These are phyloP conservation scores for Hylomyscus alleni DNA, from an alignment of 2,797 vertebrate species.

Conservation along the genomic window DNA sequence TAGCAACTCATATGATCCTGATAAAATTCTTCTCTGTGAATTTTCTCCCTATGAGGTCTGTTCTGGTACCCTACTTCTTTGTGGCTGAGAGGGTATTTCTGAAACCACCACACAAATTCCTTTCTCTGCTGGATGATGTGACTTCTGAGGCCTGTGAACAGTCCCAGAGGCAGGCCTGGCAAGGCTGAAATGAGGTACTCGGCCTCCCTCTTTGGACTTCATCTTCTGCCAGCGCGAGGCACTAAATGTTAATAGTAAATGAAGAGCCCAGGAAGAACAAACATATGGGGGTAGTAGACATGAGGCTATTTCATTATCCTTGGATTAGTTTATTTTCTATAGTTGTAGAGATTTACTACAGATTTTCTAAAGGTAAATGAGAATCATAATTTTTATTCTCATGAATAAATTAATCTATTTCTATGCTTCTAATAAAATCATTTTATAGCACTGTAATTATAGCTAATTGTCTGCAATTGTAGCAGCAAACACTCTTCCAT, in stretches of 20 bases:
- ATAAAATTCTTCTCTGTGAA: not conserved
- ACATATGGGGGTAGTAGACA: not conserved
- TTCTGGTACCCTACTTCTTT: not conserved
- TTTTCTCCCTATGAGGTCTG: too few species aligned
- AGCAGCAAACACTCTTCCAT: slow-evolving; percentile 41
- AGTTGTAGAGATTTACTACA: not conserved
- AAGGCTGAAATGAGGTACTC: not conserved
- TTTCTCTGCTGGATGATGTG: not conserved
- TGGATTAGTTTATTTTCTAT: slow-evolving; percentile 8
- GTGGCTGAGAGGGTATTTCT: not conserved
- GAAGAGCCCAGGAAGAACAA: not conserved
- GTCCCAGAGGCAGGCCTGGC: not conserved
- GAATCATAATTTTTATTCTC: slow-evolving; percentile 59
- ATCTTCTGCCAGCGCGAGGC: not conserved
- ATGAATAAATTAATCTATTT: slow-evolving; percentile 11
- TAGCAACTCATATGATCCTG: not conserved
- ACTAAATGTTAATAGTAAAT: not conserved
- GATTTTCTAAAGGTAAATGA: not conserved
- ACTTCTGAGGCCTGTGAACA: not conserved
- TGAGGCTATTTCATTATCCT: not conserved
- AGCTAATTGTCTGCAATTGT: slow-evolving; percentile 65
- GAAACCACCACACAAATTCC: not conserved
- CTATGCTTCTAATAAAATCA: slow-evolving; percentile 60
- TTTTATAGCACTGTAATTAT: not conserved
- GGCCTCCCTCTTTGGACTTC: not conserved